A percentile compares a stretch with the other conserved stretches of the same genome.
Conservation (phyloP, 1,140 invertebrate species). For the Heliconius himera region DNA sequence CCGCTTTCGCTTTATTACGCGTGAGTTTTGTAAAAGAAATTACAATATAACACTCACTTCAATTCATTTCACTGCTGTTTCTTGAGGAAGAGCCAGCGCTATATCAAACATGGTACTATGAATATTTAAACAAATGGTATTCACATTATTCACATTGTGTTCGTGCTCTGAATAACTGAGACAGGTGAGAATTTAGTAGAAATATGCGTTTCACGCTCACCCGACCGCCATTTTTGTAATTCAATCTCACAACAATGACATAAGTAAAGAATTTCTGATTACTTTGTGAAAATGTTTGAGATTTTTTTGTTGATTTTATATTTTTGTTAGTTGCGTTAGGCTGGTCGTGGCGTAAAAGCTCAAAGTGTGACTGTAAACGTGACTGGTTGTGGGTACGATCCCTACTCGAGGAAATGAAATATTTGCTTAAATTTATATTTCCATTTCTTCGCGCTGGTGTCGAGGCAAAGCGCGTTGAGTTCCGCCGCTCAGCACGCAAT, state of each 20-base stretch:
- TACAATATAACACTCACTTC: conserved; percentile 7
- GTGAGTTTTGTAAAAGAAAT: neutral
- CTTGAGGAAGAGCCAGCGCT: conserved; percentile 20
- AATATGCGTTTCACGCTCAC: conserved; percentile 21
- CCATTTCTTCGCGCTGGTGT: too few species aligned
- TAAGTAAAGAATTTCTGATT: neutral
- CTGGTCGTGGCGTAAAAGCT: too few species aligned
- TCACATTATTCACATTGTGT: conserved; percentile 24
- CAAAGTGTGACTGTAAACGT: too few species aligned
- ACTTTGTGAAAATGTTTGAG: neutral
- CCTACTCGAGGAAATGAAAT: too few species aligned
- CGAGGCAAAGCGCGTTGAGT: too few species aligned
- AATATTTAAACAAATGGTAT: conserved; percentile 34
- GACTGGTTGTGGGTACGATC: too few species aligned
- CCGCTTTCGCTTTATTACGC: neutral
- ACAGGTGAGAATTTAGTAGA: conserved; percentile 23
- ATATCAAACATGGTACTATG: conserved; percentile 21
- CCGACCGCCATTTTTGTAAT: conserved; percentile 6
- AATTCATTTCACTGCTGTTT: conserved; percentile 21
- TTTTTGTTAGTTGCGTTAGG: too few species aligned
- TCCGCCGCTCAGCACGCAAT: too few species aligned
- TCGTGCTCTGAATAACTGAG: conserved; percentile 26
- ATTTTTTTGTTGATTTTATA: neutral
- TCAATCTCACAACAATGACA: conserved; percentile 8
- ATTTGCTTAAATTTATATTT: too few species aligned